These are phyloP conservation scores for Taxidea taxus DNA, from an alignment of 2,113 vertebrate species.

Conservation along the genomic window DNA sequence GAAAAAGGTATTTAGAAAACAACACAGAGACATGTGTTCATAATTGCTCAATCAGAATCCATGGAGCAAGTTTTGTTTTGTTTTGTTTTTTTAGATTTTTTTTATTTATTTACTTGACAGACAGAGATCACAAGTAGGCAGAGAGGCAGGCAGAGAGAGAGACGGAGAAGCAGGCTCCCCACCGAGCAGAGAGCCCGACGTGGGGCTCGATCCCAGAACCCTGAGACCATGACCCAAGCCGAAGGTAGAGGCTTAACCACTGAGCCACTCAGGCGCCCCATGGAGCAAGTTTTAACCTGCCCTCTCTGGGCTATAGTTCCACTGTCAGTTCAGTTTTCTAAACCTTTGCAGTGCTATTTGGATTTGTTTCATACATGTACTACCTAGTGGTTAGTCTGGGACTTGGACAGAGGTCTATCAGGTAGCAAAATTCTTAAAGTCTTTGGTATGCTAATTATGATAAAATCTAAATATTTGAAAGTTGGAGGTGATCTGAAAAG, in stretches of 20 bases:
- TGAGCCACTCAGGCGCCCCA: background rate
- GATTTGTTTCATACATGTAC: background rate
- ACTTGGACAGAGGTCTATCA: background rate
- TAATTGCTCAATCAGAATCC: no score
- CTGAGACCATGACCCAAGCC: no score
- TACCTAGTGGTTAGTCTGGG: background rate
- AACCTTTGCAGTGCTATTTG: background rate
- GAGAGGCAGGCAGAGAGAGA: no score
- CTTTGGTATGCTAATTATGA: background rate
- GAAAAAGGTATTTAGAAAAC: background rate
- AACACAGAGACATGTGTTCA: background rate
- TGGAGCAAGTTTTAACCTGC: background rate
- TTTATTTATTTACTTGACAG: no score
- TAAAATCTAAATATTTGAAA: background rate
- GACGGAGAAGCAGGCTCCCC: no score
- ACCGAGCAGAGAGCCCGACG: no score
- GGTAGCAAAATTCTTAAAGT: background rate
- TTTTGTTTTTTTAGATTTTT: no score
- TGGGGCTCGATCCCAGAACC: no score
- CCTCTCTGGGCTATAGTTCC: background rate
- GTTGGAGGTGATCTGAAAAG: background rate
- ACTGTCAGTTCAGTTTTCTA: background rate
- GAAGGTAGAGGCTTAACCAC: no score
- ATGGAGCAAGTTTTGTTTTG: background rate
- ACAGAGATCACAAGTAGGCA: no score